Evolutionary conservation across 2,888 invertebrate genomes (phyloP).

Genomic region (Philaethria dido): DNA sequence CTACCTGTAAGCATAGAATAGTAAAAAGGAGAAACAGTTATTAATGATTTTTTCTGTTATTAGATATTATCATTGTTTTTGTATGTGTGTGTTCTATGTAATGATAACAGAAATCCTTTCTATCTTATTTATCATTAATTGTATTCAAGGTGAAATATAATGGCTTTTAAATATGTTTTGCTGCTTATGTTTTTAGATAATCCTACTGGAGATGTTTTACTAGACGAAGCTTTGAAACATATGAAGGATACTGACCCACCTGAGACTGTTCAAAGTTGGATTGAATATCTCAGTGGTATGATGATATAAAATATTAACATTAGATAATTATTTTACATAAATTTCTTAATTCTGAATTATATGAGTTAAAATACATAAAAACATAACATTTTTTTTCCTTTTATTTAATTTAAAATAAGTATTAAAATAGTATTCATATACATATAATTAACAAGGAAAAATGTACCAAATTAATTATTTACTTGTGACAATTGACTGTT

Average conservation of each 20-base stretch:
- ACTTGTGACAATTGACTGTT: neutral
- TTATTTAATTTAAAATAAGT: too few species aligned
- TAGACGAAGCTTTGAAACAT: constrained; percentile 98
- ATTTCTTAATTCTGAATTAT: too few species aligned
- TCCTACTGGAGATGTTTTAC: constrained; percentile 97
- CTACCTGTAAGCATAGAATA: neutral
- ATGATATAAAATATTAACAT: too few species aligned
- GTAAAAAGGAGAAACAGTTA: neutral
- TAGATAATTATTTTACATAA: neutral
- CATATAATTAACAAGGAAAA: too few species aligned
- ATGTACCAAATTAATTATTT: constrained; percentile 2
- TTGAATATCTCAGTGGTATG: constrained; percentile 98
- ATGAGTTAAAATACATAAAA: too few species aligned
- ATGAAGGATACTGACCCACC: constrained; percentile 99
- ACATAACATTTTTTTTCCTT: too few species aligned
- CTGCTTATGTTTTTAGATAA: constrained; percentile 84
- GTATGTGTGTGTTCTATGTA: too few species aligned
- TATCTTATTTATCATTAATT: constrained; percentile 7
- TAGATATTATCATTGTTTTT: neutral
- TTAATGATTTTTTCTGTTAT: neutral
- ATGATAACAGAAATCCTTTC: constrained; percentile 6
- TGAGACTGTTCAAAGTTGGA: constrained; percentile 99
- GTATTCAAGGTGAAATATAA: neutral
- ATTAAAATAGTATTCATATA: too few species aligned
- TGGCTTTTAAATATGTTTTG: neutral